Base-by-base conservation (phyloP, 2,888 invertebrate species). In the Campaea margaritaria region DNA sequence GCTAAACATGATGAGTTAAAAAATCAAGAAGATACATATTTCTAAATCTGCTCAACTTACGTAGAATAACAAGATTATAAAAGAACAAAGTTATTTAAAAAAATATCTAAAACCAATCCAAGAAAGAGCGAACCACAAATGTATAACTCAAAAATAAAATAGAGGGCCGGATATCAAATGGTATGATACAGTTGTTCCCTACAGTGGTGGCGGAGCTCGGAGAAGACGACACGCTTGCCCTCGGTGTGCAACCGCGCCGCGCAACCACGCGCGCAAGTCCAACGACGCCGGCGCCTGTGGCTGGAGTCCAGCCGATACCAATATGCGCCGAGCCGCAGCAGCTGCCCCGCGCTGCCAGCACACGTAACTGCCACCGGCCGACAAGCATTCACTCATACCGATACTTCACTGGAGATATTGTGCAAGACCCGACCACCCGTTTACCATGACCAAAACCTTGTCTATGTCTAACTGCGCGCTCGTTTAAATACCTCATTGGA, bases 201-300 rank as follows among this genome's bases (percentile, higher is more conserved):
- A 68, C 91, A 92, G 16, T 74, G 76, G 65, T 91, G 91, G 54
- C 87, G 70, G 0, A 85, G 65, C 21, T 90, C 89, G 0, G 86
- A 79, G 74, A 87, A 89, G n/a, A 93, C 89, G 16, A 93, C 70
- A 2, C 68, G 72, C 65, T 89, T 91, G 16, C 90, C 90, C 5
- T 75, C 62, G 0, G 93, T 93, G 67, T 93, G 92, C 1, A 93
- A 78, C 15, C 92, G 73, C 1, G 91, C 93, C 0, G 83, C 83
- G 70, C 93, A 93, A 58, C 83, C 88, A 15, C 85, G 79, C 0
- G 92, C 91, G 74, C 93, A 93, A 13, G 78, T 67, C 93, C 93
- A 93, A 3, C 93, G 79, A 52, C 91, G 75, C 70, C 88, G 89
- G 57, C 69, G 71, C 51, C 75, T 71, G 74, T 87, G 88, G 66